Base-by-base conservation (phyloP, 2,113 vertebrate species). In the Misgurnus mizolepis region DNA sequence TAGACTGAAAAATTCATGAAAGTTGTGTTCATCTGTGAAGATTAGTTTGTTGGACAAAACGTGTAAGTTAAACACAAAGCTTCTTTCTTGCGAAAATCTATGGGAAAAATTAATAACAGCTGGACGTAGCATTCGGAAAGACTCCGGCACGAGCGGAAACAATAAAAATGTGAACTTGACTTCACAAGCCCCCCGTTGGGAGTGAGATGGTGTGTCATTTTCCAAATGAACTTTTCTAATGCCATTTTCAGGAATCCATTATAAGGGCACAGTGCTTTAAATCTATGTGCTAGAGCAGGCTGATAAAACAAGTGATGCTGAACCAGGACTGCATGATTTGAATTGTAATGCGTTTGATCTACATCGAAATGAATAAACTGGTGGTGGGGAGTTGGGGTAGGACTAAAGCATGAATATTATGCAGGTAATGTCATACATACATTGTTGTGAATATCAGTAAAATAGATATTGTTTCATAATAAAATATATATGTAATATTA, bases 251-350 rank as follows among this genome's bases (percentile, higher is more conserved):
- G 71, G 39, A 70, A 34, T 70, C 65, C 39, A 40, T 49, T 47
- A 56, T 58, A 79, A 82, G 81, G 80, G 83, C 74, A 70, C 11
- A 18, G 68, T n/a, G 27, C 47, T 80, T 74, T 56, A 75, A 80
- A 60, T 49, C 14, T 50, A 73, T 27, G 27, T 18, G 72, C 58
- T 67, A 75, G 22, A 49, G 45, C 45, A 55, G 62, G 6, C 43
- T 15, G 17, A 43, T 12, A 14, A 56, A 69, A 55, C 8, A 58
- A 61, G 50, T 56, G 81, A 43, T 18, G 50, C 53, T 67, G 71
- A 75, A 84, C 74, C 45, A 67, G 56, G 53, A 72, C 67, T 10
- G 27, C 49, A 50, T 78, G 61, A 43, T 72, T 27, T 47, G 68
- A 82, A 83, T 79, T 56, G 67, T 53, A 81, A 86, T 67, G 40